Evolutionary conservation across 2,888 invertebrate genomes (phyloP).

Genomic region (Nasonia oneida): DNA sequence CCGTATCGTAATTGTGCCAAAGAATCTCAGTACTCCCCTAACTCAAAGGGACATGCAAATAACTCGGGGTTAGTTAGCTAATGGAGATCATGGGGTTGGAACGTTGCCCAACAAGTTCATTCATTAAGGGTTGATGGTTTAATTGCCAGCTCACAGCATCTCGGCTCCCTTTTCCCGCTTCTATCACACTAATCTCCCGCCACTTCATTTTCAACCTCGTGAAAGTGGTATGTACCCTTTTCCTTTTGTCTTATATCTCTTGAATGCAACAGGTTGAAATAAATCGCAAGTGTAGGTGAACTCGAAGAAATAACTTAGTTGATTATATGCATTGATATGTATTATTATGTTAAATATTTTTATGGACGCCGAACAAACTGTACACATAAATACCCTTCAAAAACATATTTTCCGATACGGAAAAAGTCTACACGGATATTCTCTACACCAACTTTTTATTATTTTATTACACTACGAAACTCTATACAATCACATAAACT

Average conservation of each 20-base stretch:
- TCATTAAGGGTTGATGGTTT: conserved; percentile 79
- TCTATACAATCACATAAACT: too few relatives aligned
- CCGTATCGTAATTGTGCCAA: conserved; percentile 76
- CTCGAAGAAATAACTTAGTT: neutral
- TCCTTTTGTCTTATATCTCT: conserved; percentile 64
- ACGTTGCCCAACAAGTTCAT: conserved; percentile 74
- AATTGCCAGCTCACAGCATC: conserved; percentile 78
- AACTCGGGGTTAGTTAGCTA: conserved; percentile 79
- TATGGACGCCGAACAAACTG: too few relatives aligned
- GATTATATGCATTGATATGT: neutral
- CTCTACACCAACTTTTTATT: too few relatives aligned
- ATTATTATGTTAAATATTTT: neutral
- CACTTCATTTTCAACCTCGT: conserved; percentile 66
- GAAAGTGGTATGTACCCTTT: conserved; percentile 63
- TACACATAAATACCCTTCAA: too few relatives aligned
- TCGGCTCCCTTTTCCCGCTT: conserved; percentile 66
- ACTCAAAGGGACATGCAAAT: conserved; percentile 77
- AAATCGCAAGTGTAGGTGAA: neutral
- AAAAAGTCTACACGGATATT: too few relatives aligned
- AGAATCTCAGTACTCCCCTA: conserved; percentile 75
- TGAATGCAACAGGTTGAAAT: conserved; percentile 76
- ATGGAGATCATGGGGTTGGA: conserved; percentile 74
- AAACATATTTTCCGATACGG: too few relatives aligned
- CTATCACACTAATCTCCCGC: conserved; percentile 59
- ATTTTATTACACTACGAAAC: too few relatives aligned